phyloP scores from a whole-genome alignment of 2,888 invertebrate species.

The Clusia tigrina region DNA sequence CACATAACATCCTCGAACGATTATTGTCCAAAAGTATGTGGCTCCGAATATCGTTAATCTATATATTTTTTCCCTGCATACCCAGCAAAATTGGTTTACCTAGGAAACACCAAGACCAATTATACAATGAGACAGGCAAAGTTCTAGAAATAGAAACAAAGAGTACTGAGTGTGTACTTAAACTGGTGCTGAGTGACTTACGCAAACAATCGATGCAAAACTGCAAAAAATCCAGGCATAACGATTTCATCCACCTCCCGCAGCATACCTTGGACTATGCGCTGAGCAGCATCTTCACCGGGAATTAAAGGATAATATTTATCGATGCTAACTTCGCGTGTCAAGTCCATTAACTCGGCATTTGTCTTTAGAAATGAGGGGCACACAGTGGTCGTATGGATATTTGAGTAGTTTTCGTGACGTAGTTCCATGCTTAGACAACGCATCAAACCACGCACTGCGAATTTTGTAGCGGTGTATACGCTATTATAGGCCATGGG shows the following conservation, averaged over 20 bases:
- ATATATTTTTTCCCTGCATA: too few species aligned
- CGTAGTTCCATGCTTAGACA: conserved; percentile 51
- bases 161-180: too few species aligned
- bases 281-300: conserved; percentile 39
- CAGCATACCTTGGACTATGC: conserved; percentile 46
- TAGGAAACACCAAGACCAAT: too few species aligned
- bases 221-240: conserved; percentile 36
- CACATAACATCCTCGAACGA: too few species aligned
- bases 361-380: conserved; percentile 60
- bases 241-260: conserved; percentile 42
- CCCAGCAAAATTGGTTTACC: too few species aligned
- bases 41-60: too few species aligned
- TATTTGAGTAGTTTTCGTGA: conserved; percentile 39
- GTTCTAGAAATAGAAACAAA: too few species aligned
- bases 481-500: too few species aligned
- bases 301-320: conserved; percentile 37
- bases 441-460: conserved; percentile 54
- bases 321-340: not conserved
- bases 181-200: too few species aligned
- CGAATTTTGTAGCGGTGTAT: conserved; percentile 62
- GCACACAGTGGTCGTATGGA: conserved; percentile 48
- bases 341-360: conserved; percentile 27
- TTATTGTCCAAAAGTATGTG: too few species aligned
- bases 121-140: too few species aligned
- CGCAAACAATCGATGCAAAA: conserved; percentile 30